Base-by-base conservation (phyloP, 1,140 invertebrate genomes). In the Pantala flavescens region DNA sequence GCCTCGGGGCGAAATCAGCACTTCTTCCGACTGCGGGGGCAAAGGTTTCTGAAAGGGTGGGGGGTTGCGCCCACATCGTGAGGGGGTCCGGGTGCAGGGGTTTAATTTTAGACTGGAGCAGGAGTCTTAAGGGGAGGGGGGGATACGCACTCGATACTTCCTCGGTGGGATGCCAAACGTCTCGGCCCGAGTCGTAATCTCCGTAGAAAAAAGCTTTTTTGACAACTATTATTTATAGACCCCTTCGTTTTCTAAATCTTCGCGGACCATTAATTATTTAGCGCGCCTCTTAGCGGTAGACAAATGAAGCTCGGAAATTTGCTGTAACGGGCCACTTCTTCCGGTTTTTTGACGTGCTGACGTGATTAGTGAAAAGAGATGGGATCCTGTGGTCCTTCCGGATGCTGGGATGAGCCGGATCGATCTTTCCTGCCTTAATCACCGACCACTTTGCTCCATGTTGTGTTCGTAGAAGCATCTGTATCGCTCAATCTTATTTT, bases 101-200 rank as follows among this genome's bases (percentile, higher is more conserved):
- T 63, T 63, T 63, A 63, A 63, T 63, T 63, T 63, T 63, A 63
- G 49, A 16, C 49, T 21, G 49, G 49, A 63, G 49, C 49, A 63
- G 49, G 49, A 12, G 49, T 3, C n/a, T 12, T 12, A 3, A 12
- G 49, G 3, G 3, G 49, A 21, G 49, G 49, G 12, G 49, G 49
- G 49, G 5, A 19, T 12, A 63, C 49, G 49, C 49, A 63, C 12
- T 63, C 49, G 49, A 63, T 63, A 63, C 49, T 63, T 63, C 49
- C 49, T 63, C 49, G 49, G 49, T 63, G 49, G 49, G 49, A 21
- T 63, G 49, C 49, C 49, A 63, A 63, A 63, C 14, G 49, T 63
- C 16, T 19, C n/a, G 49, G 3, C 49, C 12, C 12, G 49, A 63
- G 49, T 19, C 49, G 49, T 63, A 63, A 63, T 63, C 49, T 14